Evolutionary conservation across 1,140 invertebrate genomes (phyloP).

Genomic region (Procambarus virginalis): DNA sequence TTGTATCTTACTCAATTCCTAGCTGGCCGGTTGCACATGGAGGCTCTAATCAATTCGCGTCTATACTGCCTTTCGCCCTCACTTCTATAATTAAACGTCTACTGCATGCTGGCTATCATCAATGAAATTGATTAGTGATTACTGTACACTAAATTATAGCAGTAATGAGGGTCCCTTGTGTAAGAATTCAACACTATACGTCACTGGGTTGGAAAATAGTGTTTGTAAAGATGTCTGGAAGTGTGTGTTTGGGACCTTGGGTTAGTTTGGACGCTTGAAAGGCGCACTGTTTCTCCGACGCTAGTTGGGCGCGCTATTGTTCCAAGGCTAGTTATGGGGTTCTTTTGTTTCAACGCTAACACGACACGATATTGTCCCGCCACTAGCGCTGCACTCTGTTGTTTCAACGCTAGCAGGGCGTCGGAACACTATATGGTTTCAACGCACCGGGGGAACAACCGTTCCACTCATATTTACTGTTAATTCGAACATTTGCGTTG

Average conservation of each 20-base stretch:
- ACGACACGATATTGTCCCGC: too few relatives aligned
- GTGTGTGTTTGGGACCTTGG: neutral
- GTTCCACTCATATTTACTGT: too few relatives aligned
- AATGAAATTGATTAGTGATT: neutral
- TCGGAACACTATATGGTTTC: too few relatives aligned
- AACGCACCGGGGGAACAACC: too few relatives aligned
- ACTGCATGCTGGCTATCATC: neutral
- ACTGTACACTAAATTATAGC: neutral
- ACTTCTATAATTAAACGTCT: neutral
- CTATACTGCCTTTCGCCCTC: neutral
- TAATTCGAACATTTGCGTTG: too few relatives aligned
- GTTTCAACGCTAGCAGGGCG: too few relatives aligned
- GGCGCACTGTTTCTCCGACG: too few relatives aligned
- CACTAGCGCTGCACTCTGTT: too few relatives aligned
- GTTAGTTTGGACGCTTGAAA: too few relatives aligned
- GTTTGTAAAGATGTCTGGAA: neutral
- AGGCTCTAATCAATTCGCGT: neutral
- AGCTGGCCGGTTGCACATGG: neutral
- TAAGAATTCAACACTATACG: neutral
- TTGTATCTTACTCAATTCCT: neutral
- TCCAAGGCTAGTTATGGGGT: too few relatives aligned
- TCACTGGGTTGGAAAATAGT: neutral
- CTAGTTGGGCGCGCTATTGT: too few relatives aligned
- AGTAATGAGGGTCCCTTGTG: neutral
- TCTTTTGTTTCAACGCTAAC: too few relatives aligned